phyloP scores from a whole-genome alignment of 2,888 invertebrate genomes.

The Suillia variegata region DNA sequence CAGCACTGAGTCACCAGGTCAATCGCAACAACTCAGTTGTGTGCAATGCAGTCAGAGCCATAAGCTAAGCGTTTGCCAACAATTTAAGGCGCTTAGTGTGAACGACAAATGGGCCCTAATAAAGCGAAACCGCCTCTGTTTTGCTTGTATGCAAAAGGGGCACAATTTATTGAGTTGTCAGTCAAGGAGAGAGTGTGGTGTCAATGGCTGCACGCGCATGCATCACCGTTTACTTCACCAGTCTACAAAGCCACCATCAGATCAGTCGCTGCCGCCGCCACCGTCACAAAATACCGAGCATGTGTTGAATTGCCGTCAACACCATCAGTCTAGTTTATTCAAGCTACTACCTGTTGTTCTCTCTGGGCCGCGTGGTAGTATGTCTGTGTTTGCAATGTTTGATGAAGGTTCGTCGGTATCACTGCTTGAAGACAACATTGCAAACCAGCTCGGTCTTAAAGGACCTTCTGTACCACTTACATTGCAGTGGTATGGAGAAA shows the following conservation, averaged over 20 bases:
- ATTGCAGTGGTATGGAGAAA: conserved; percentile 31
- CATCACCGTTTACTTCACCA: conserved; percentile 8
- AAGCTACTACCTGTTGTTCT: conserved; percentile 3
- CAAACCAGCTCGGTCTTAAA: conserved; percentile 13
- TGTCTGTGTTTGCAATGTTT: conserved; percentile 13
- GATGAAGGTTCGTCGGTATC: conserved; percentile 24
- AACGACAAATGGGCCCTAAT: conserved; percentile 17
- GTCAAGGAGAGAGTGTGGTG: background rate
- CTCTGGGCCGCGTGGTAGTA: conserved; percentile 2
- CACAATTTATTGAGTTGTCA: background rate
- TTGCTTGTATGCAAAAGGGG: background rate
- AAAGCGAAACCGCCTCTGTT: conserved; percentile 6
- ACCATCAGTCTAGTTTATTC: background rate
- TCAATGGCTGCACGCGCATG: background rate
- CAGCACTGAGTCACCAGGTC: background rate
- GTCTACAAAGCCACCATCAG: background rate
- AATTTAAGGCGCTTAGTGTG: conserved; percentile 13
- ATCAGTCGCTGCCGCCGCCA: background rate
- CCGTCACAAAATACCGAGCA: background rate
- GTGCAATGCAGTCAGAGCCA: conserved; percentile 4
- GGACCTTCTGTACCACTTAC: conserved; percentile 22
- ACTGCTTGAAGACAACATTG: conserved; percentile 16
- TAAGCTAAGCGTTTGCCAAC: background rate
- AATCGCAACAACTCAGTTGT: background rate
- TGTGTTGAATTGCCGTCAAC: conserved; percentile 4